These are phyloP conservation scores for Neotoxoptera formosana DNA, from an alignment of 1,140 invertebrate species.

Conservation along the genomic window DNA sequence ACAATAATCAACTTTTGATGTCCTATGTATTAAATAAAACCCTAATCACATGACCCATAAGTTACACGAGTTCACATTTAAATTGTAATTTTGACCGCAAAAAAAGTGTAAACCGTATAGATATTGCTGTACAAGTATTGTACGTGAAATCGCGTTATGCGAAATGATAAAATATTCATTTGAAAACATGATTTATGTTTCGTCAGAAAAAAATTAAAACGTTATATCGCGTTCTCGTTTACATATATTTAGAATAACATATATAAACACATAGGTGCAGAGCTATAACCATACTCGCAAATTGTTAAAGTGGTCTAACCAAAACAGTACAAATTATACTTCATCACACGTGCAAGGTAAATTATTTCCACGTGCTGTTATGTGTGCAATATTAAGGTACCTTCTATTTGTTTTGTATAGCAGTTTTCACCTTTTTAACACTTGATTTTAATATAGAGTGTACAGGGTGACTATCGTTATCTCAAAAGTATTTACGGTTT, in stretches of 20 bases:
- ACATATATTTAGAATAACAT: background rate
- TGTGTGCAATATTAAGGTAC: background rate
- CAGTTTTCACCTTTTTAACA: background rate
- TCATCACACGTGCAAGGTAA: background rate
- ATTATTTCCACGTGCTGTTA: background rate
- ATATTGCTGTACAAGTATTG: too few relatives aligned
- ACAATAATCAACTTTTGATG: background rate
- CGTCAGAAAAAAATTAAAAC: background rate
- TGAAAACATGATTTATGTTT: background rate
- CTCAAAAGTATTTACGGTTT: too few relatives aligned
- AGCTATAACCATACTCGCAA: background rate
- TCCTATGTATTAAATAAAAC: background rate
- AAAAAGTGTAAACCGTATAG: background rate
- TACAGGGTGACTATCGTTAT: too few relatives aligned
- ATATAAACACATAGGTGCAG: background rate
- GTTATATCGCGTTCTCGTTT: background rate
- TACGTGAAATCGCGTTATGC: background rate
- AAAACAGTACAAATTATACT: background rate
- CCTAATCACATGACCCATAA: background rate
- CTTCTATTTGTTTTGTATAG: background rate
- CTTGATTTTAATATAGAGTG: too few relatives aligned
- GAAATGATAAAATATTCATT: background rate
- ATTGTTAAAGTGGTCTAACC: background rate
- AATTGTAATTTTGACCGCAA: background rate
- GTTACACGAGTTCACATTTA: background rate